These are phyloP conservation scores for Cryptotermes secundus DNA, from an alignment of 1,140 invertebrate genomes.

Conservation along the genomic window DNA sequence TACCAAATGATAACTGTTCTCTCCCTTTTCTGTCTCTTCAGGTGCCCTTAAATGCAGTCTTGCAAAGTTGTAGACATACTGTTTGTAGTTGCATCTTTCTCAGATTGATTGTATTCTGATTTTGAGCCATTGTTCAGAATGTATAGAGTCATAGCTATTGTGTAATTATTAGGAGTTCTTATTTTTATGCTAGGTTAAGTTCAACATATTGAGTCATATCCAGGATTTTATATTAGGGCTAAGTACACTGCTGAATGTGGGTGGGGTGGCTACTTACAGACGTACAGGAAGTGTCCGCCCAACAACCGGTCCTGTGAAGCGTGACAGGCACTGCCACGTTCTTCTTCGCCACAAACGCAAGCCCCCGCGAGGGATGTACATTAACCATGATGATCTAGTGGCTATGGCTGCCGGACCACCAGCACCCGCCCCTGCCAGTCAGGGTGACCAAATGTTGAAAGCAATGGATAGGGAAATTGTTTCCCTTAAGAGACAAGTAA, in stretches of 20 bases:
- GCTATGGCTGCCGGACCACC: slow-evolving; percentile 74
- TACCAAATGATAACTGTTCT: neutral
- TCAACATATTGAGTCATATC: too few relatives aligned
- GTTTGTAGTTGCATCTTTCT: neutral
- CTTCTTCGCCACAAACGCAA: slow-evolving; percentile 83
- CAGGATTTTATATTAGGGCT: too few relatives aligned
- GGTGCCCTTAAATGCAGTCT: neutral
- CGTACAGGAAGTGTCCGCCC: slow-evolving; percentile 57
- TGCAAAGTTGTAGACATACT: neutral
- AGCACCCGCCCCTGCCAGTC: slow-evolving; percentile 57
- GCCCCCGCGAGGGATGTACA: slow-evolving; percentile 93
- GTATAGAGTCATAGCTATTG: too few relatives aligned
- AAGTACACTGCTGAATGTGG: slow-evolving; percentile 38
- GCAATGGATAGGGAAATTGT: slow-evolving; percentile 91
- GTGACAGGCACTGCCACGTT: slow-evolving; percentile 45
- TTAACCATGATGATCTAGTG: slow-evolving; percentile 93
- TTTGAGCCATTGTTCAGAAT: too few relatives aligned
- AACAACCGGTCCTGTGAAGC: slow-evolving; percentile 53
- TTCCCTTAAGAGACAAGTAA: slow-evolving; percentile 91
- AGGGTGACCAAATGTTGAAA: slow-evolving; percentile 81
- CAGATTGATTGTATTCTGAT: neutral
- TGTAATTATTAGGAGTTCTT: too few relatives aligned
- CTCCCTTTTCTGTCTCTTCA: neutral
- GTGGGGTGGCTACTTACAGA: slow-evolving; percentile 47
- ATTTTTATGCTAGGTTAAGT: too few relatives aligned